phyloP scores from a whole-genome alignment of 1,140 invertebrate species.

The Cyclargus thomasi region DNA sequence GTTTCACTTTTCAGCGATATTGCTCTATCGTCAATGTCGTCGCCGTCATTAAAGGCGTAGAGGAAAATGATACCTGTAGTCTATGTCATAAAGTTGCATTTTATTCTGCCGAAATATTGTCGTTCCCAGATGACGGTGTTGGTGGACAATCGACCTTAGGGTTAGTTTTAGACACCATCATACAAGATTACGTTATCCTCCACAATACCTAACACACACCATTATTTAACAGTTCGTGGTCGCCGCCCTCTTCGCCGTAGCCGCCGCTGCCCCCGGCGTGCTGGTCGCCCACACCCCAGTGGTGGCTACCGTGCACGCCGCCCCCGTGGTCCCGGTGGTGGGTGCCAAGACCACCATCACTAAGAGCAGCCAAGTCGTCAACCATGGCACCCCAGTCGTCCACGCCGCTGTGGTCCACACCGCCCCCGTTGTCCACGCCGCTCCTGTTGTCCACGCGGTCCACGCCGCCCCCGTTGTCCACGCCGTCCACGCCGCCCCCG shows the following conservation, averaged over 20 bases:
- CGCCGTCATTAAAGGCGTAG: no score
- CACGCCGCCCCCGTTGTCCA: slow-evolving; percentile 42
- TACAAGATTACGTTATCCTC: no score
- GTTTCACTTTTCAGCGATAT: no score
- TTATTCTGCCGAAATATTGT: no score
- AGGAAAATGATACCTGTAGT: no score
- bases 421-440: no score
- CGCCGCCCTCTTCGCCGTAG: slow-evolving; percentile 73
- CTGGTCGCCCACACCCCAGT: slow-evolving; percentile 57
- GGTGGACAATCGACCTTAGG: no score
- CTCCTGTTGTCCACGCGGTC: slow-evolving; percentile 37
- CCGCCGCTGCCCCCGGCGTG: slow-evolving; percentile 69
- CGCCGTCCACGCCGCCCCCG: slow-evolving; percentile 50
- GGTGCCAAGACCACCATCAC: slow-evolving; percentile 59
- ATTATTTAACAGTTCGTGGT: slow-evolving; percentile 59
- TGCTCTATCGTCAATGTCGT: no score
- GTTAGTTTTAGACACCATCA: no score
- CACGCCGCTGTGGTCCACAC: slow-evolving; percentile 54
- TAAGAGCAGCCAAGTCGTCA: slow-evolving; percentile 60
- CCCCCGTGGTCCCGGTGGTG: slow-evolving; percentile 66
- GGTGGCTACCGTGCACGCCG: slow-evolving; percentile 44
- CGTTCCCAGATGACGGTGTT: no score
- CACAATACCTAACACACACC: neutral
- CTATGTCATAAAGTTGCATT: no score
- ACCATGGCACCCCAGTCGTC: slow-evolving; percentile 50